These are phyloP conservation scores for Macrophya annulata DNA, from an alignment of 2,888 invertebrate genomes.

Conservation along the genomic window DNA sequence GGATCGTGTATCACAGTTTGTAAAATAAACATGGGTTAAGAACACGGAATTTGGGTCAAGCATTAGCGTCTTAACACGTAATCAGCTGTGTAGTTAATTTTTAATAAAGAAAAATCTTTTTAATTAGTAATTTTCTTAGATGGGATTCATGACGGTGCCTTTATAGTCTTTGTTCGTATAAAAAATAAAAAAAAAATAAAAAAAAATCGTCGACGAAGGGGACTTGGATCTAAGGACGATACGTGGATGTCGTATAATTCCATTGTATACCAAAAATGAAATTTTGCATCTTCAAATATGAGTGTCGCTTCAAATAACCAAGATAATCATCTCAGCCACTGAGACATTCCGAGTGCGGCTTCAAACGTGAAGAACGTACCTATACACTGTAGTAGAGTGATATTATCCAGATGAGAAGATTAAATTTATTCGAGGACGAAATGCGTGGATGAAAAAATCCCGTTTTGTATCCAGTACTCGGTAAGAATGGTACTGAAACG, in stretches of 20 bases:
- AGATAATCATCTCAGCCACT: conserved; percentile 20
- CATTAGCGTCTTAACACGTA: no score
- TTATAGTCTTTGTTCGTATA: background rate
- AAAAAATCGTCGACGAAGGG: no score
- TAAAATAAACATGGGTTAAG: background rate
- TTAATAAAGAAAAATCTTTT: background rate
- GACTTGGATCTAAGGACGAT: background rate
- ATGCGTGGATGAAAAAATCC: background rate
- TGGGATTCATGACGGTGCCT: background rate
- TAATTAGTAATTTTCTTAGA: background rate
- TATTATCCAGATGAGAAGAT: conserved; percentile 14
- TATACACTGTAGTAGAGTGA: background rate
- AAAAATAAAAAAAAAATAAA: background rate
- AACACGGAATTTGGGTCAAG: background rate
- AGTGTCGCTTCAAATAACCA: conserved; percentile 23
- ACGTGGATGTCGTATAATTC: background rate
- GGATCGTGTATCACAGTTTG: background rate
- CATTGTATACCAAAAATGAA: conserved; percentile 1
- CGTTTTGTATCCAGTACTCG: background rate
- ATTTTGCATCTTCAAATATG: background rate
- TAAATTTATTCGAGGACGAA: conserved; percentile 3
- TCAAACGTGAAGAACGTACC: conserved; percentile 26
- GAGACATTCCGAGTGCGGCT: conserved; percentile 10
- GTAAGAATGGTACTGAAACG: background rate
- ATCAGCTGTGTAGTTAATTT: background rate